phyloP scores from a whole-genome alignment of 2,113 vertebrate species.

The Brachyistius frenatus region DNA sequence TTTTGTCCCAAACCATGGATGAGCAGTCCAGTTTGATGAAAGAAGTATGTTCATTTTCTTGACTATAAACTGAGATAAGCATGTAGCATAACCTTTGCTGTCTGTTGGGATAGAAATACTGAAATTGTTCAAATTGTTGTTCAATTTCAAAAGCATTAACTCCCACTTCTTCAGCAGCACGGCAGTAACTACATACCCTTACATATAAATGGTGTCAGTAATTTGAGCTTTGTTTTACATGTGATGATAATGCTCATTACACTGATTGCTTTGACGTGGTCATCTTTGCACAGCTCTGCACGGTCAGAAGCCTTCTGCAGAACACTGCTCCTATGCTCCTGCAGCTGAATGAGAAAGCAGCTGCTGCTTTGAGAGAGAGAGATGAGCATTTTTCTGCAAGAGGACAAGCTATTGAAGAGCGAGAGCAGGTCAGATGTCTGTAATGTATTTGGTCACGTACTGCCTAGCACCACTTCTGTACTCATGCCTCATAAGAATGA shows the following conservation, averaged over 20 bases:
- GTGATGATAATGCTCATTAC: neutral
- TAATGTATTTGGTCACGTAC: neutral
- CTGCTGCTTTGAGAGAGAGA: constrained; percentile 74
- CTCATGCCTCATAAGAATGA: neutral
- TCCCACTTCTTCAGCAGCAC: no score
- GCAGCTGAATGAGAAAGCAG: constrained; percentile 81
- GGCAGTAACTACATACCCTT: no score
- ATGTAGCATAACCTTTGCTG: neutral
- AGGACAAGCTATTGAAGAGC: constrained; percentile 77
- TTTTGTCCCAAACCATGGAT: constrained; percentile 72
- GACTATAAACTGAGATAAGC: neutral
- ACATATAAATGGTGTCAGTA: no score
- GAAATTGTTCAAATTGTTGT: no score
- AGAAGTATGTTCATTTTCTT: constrained; percentile 73
- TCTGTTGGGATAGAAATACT: neutral
- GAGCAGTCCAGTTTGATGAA: constrained; percentile 81
- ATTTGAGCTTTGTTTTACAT: neutral
- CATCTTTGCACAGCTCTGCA: constrained; percentile 78
- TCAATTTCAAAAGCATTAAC: no score
- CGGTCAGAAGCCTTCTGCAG: constrained; percentile 77
- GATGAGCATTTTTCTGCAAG: constrained; percentile 73
- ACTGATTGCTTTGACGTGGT: neutral
- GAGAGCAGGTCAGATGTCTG: constrained; percentile 69
- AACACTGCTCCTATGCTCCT: constrained; percentile 74
- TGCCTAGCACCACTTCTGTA: neutral